These are phyloP conservation scores for Listronotus bonariensis DNA, from an alignment of 1,140 invertebrate genomes.

Conservation along the genomic window DNA sequence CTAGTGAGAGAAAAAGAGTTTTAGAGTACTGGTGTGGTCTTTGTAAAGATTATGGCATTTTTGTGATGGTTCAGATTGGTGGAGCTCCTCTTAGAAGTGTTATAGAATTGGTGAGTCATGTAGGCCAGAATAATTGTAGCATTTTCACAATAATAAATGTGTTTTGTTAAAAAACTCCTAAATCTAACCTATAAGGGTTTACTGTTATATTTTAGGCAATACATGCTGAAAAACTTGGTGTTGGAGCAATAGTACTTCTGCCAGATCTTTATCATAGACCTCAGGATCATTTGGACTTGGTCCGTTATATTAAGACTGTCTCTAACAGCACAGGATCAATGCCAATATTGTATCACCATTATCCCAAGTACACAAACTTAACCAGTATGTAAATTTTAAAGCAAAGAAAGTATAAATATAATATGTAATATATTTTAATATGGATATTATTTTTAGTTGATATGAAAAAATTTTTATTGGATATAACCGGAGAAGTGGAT, in stretches of 20 bases:
- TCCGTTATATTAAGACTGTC: constrained; percentile 71
- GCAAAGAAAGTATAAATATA: constrained; percentile 4
- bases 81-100: constrained; percentile 72
- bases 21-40: constrained; percentile 69
- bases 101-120: constrained; percentile 66
- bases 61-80: constrained; percentile 78
- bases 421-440: constrained; percentile 5
- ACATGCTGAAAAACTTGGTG: constrained; percentile 70
- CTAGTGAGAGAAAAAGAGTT: constrained; percentile 70
- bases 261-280: constrained; percentile 80
- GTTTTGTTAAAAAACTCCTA: too few species aligned
- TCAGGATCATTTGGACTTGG: constrained; percentile 63
- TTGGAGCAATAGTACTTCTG: constrained; percentile 73
- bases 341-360: constrained; percentile 81
- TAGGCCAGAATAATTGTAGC: too few species aligned
- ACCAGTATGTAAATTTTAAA: constrained; percentile 62
- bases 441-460: constrained; percentile 40
- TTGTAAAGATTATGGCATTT: constrained; percentile 61
- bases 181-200: too few species aligned
- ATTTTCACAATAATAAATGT: too few species aligned
- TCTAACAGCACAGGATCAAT: constrained; percentile 71
- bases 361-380: constrained; percentile 71
- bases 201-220: constrained; percentile 61
- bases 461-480: constrained; percentile 46
- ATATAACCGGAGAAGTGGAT: constrained; percentile 50